A percentile compares a stretch with the other conserved stretches of the same genome.
These are phyloP conservation scores for Sebastes matsubarae DNA, from an alignment of 2,797 vertebrate species.

Conservation along the genomic window DNA sequence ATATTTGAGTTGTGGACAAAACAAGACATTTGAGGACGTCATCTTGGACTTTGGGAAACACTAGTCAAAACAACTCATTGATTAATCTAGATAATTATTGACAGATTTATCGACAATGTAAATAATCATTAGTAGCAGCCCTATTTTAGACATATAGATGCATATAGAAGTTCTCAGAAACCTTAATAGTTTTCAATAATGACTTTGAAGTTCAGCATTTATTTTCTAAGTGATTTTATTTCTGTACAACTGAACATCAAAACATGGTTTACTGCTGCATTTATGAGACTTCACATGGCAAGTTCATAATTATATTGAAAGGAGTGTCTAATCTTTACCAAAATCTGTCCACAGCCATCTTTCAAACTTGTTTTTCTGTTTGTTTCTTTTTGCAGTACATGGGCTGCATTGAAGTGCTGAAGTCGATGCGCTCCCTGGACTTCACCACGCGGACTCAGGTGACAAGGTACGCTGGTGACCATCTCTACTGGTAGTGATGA, in stretches of 20 bases:
- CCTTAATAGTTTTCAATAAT: background rate
- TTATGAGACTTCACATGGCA: background rate
- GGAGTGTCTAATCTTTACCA: background rate
- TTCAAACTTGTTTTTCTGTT: background rate
- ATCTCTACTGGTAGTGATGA: background rate
- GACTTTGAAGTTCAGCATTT: background rate
- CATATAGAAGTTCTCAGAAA: background rate
- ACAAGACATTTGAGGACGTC: too few relatives aligned
- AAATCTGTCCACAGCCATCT: background rate
- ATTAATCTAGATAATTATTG: too few relatives aligned
- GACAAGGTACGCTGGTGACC: conserved; percentile 87
- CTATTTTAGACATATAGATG: background rate
- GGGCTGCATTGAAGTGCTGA: conserved; percentile 97
- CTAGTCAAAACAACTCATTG: too few relatives aligned
- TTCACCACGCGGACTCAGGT: conserved; percentile 97
- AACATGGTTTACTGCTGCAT: background rate
- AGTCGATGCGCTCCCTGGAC: conserved; percentile 96
- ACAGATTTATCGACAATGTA: too few relatives aligned
- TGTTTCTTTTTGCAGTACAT: conserved; percentile 87
- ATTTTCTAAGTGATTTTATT: background rate
- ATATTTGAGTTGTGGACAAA: too few relatives aligned
- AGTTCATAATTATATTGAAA: background rate
- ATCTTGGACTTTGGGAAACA: too few relatives aligned
- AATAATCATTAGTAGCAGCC: too few relatives aligned
- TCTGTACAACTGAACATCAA: background rate